Evolutionary conservation across 2,888 invertebrate species (phyloP), one percentile per base, ranked within the genome.

Genomic region (Cryptocephalus primarius): DNA sequence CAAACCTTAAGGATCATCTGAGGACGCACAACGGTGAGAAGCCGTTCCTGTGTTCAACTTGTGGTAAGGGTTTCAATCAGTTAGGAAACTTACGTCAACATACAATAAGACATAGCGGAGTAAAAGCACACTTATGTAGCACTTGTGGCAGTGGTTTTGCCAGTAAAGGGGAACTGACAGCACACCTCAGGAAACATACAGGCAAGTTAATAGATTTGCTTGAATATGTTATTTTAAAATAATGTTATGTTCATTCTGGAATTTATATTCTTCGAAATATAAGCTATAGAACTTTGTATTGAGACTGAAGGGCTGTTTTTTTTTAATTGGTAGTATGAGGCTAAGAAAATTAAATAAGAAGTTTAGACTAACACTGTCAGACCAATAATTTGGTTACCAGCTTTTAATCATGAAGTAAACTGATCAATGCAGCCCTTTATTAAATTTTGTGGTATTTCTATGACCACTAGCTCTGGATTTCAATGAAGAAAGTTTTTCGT

Each of bases 41-140:
- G 50, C 71, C 70, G 8, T 72, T 71, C 56, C 56, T 71, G 31
- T 72, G 72, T 55, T 67, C 70, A 3, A 68, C 66, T 10, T 73
- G 72, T 53, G 68, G 70, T 1, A 72, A 72, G 55, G 71, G 71
- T 14, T 73, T 72, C 53, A 71, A 72, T 55, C 72, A 72, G 52
- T 60, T 71, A 47, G 59, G 59, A 10, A 72, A 72, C 55, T 57
- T 72, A 44, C 57, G 70, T 31, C 71, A 70, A 49, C 70, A 71
- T 51, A 67, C 67, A 2, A 64, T 71, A 13, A 59, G 70, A 40
- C 72, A 73, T 55, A 71, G 66, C 44, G 73, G 73, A 1, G 60
- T 72, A 33, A 74, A 74, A 52, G 70, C 72, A 1, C 71, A 72
- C 56, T 52, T 70, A 8, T 73, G 74, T 49, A 66, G 64, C 48